Base-by-base conservation (phyloP, 2,797 vertebrate genomes). In the Epinephelus coioides region DNA sequence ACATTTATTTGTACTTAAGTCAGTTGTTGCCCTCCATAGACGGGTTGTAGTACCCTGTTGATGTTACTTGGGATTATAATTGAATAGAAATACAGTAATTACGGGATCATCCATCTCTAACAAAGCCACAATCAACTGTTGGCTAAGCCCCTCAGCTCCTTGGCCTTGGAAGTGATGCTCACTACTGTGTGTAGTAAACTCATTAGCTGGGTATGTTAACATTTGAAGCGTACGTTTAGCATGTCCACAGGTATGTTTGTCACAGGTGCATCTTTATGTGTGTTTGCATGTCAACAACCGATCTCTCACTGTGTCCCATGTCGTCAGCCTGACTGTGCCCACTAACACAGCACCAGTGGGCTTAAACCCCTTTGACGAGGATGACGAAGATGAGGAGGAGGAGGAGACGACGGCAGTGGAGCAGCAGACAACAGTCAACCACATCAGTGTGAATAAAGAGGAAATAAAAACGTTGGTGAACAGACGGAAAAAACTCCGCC, bases 381-480 rank as follows among this genome's bases (percentile, higher is more conserved):
- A 98, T 75, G 96, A 96, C 7, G 96, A 97, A 0, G 83, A 87
- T 2, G 87, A 98, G 2, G 97, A 97, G 70, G 96, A 96, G 55
- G 78, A 76, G 34, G 38, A 67, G 21, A 65, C 77, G 59, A 67
- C 88, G 94, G 82, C 93, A 0, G 53, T 68, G 76, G 95, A 97
- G 80, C 95, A 96, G 76, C 75, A 86, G 71, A 92, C 85, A 11
- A 79, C 91, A 65, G 87, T 83, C 83, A 96, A 97, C 95, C 95
- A 96, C 87, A 96, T 95, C 96, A 96, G 92, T 95, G 96, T 96
- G 87, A 97, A 96, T 95, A 98, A 97, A 96, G 96, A 98, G 91
- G 97, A 97, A 95, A 95, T 95, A 91, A 98, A 99, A 98, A 99
- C 94, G 98, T 99, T 97, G 97, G 98, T 99, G 98, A 98, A 97